Conservation (phyloP, 2,888 invertebrate genomes). For the Drosophila maculinotata region DNA sequence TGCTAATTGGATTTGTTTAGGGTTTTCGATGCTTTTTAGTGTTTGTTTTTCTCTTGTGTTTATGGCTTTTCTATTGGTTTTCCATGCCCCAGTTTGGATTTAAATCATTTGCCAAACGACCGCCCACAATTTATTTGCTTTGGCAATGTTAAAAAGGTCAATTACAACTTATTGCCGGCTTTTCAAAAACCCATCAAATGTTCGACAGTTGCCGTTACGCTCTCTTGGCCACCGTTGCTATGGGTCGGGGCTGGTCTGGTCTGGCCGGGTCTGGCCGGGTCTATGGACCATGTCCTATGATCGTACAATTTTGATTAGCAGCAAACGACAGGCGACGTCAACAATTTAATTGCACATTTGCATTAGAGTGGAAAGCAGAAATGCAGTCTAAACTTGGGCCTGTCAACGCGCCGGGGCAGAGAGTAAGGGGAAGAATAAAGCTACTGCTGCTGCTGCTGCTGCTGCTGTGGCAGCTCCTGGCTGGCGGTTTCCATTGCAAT, state of each 20-base stretch:
- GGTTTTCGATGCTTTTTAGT: constrained; percentile 34
- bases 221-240: constrained; percentile 44
- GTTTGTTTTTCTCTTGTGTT: constrained; percentile 33
- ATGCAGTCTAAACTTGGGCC: constrained; percentile 40
- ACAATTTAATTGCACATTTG: constrained; percentile 81
- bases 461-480: constrained; percentile 55
- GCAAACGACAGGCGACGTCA: constrained; percentile 70
- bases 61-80: constrained; percentile 40
- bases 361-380: constrained; percentile 74
- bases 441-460: constrained; percentile 22
- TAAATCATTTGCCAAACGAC: constrained; percentile 47
- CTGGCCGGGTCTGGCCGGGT: not conserved
- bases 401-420: constrained; percentile 45
- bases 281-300: constrained; percentile 65
- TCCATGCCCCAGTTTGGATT: constrained; percentile 40
- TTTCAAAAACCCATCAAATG: constrained; percentile 57
- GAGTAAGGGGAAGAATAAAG: not conserved
- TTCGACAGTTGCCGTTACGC: constrained; percentile 60
- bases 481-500: constrained; percentile 64
- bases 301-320: constrained; percentile 79
- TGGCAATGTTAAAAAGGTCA: constrained; percentile 69
- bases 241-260: constrained; percentile 7
- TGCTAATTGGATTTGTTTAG: constrained; percentile 34
- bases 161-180: constrained; percentile 76
- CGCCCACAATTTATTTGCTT: constrained; percentile 61